Evolutionary conservation across 1,140 invertebrate genomes (phyloP), one percentile per base, ranked within the genome.

Genomic region (Tribolium madens): DNA sequence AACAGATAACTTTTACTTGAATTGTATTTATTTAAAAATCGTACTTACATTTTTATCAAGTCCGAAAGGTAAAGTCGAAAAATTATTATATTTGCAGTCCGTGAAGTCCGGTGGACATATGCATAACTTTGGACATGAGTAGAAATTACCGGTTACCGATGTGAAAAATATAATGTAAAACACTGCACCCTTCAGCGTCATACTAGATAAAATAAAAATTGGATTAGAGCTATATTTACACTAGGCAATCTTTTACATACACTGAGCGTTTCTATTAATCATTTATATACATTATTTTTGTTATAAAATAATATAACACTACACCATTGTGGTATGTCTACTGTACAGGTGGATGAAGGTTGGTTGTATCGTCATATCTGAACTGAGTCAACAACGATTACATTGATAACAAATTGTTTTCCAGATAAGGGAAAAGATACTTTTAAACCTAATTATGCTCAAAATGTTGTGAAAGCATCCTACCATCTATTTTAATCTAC

Each of bases 21-120:
- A n/a, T 50, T 14, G 3, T 26, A 3, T 26, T 26, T 26, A 26
- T 26, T 26, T 26, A 26, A 26, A 21, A 26, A 26, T 3, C 6
- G 17, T 76, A 76, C 75, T 77, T 79, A 81, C 80, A 50, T 80
- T 74, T 15, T 42, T 9, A 52, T 81, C 69, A 33, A 81, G 75
- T 18, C 60, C 75, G 5, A n/a, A 2, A 4, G 79, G 79, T 50
- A 81, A 71, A 31, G 72, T 53, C 2, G 50, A 15, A 18, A 81
- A 46, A 7, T 57, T 52, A 7, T 52, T 71, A 57, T 77, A 31
- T 68, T 72, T 71, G 73, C 80, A 81, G 48, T 73, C 53, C 1
- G 75, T 77, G 17, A 73, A 73, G 7, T 64, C 53, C 17, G 15
- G 33, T 5, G 57, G 70, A 74, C 80, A 81, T n/a, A 46, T 14